Conservation (phyloP, 1,140 invertebrate species). For the Thalassaphorura encarpata region DNA sequence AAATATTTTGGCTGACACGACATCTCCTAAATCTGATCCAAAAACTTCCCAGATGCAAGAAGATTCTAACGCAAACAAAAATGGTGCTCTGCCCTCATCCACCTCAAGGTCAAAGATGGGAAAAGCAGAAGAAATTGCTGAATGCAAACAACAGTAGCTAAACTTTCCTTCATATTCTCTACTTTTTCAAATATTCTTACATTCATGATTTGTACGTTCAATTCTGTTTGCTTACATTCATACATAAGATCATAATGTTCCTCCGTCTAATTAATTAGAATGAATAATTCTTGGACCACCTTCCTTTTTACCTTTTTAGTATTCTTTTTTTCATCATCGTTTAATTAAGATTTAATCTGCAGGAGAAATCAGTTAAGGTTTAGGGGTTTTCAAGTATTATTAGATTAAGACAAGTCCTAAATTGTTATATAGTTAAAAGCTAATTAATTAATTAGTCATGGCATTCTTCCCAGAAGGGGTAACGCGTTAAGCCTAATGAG, state of each 20-base stretch:
- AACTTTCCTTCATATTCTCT: background rate
- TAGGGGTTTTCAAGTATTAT: no score
- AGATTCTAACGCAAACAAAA: background rate
- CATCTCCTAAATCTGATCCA: background rate
- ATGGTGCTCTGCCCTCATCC: background rate
- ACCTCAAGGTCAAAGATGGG: background rate
- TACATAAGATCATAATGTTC: no score
- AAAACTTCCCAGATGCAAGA: background rate
- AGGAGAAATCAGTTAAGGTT: no score
- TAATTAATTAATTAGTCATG: no score
- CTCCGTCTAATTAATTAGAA: background rate
- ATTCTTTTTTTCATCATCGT: background rate
- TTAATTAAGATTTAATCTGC: background rate
- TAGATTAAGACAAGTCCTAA: no score
- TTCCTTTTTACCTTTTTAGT: background rate
- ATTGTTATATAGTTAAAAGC: no score
- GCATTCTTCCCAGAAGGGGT: no score
- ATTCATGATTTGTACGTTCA: no score
- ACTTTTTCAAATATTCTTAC: background rate
- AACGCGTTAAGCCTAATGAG: no score
- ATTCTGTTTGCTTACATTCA: no score
- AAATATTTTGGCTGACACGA: conserved; percentile 8
- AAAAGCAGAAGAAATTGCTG: conserved; percentile 11
- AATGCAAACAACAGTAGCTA: conserved; percentile 15
- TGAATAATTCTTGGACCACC: background rate